Evolutionary conservation across 1,140 invertebrate species (phyloP).

Genomic region (Drosophila tristis): DNA sequence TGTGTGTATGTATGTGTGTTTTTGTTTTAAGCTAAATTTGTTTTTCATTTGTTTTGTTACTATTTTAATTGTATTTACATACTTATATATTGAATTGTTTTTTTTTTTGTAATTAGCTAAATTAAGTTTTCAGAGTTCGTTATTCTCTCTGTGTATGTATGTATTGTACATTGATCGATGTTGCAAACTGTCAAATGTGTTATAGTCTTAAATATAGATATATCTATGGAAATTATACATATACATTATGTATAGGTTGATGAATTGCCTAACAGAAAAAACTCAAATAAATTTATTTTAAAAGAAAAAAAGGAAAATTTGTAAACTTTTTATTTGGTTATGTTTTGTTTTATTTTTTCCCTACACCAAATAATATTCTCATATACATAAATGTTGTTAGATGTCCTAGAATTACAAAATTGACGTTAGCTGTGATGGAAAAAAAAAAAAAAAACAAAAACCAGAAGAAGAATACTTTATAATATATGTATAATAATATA

Average conservation of each 20-base stretch:
- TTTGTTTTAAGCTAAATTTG: slow-evolving; percentile 1
- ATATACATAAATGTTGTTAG: slow-evolving; percentile 28
- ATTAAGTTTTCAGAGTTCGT: slow-evolving; percentile 15
- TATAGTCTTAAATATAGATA: slow-evolving; percentile 56
- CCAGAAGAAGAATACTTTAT: slow-evolving; percentile 8
- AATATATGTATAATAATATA: slow-evolving; percentile 6
- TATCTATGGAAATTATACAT: slow-evolving; percentile 28
- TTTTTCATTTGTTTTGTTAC: slow-evolving; percentile 1
- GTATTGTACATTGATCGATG: slow-evolving; percentile 39
- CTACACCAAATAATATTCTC: slow-evolving; percentile 5
- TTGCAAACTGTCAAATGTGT: slow-evolving; percentile 68
- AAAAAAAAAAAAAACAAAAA: slow-evolving; percentile 48
- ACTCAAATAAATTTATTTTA: background rate
- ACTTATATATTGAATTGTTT: no score
- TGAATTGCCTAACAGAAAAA: slow-evolving; percentile 20
- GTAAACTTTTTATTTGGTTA: slow-evolving; percentile 15
- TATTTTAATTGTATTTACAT: no score
- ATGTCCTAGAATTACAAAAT: slow-evolving; percentile 51
- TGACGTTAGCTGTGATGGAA: slow-evolving; percentile 74
- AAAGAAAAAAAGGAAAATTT: slow-evolving; percentile 10
- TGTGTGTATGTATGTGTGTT: slow-evolving; percentile 21
- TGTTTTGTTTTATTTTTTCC: slow-evolving; percentile 1
- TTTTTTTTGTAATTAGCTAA: slow-evolving; percentile 17
- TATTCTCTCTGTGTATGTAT: slow-evolving; percentile 20
- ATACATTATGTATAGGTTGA: background rate